Conservation (phyloP, 2,888 invertebrate species). For the Eupelmus urozonus region DNA sequence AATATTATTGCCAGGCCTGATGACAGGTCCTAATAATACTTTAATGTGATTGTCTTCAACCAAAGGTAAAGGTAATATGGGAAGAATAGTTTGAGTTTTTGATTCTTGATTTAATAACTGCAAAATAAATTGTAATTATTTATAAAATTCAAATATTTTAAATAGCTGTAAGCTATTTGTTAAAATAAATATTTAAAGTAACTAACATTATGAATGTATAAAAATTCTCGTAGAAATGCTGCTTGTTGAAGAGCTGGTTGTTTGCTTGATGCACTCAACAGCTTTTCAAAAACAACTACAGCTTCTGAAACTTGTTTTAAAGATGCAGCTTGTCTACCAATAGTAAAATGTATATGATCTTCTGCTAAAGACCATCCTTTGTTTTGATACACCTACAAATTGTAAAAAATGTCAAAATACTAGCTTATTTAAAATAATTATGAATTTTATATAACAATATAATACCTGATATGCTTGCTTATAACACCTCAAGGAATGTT, state of each 20-base stretch:
- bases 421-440: not conserved
- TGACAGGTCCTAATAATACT: slow-evolving; percentile 83
- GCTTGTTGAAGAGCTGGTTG: slow-evolving; percentile 87
- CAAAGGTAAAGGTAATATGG: slow-evolving; percentile 87
- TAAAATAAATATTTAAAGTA: slow-evolving; percentile 6
- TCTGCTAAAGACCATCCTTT: slow-evolving; percentile 95
- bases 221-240: slow-evolving; percentile 91
- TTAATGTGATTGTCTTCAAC: slow-evolving; percentile 84
- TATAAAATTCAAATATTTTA: slow-evolving; percentile 13
- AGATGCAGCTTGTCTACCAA: slow-evolving; percentile 92
- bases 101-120: slow-evolving; percentile 71
- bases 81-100: slow-evolving; percentile 77
- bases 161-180: no score
- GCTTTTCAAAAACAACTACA: slow-evolving; percentile 86
- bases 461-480: slow-evolving; percentile 95
- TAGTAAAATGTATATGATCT: slow-evolving; percentile 96
- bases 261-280: slow-evolving; percentile 84
- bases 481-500: slow-evolving; percentile 94
- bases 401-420: not conserved
- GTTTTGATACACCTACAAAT: slow-evolving; percentile 82
- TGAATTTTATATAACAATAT: not conserved
- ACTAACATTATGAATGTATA: slow-evolving; percentile 88
- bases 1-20: slow-evolving; percentile 79
- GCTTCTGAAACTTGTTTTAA: slow-evolving; percentile 86
- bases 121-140: slow-evolving; percentile 37